Evolutionary conservation across 2,797 vertebrate genomes (phyloP), one percentile per base, ranked within the genome.

Genomic region (Carduelis carduelis): DNA sequence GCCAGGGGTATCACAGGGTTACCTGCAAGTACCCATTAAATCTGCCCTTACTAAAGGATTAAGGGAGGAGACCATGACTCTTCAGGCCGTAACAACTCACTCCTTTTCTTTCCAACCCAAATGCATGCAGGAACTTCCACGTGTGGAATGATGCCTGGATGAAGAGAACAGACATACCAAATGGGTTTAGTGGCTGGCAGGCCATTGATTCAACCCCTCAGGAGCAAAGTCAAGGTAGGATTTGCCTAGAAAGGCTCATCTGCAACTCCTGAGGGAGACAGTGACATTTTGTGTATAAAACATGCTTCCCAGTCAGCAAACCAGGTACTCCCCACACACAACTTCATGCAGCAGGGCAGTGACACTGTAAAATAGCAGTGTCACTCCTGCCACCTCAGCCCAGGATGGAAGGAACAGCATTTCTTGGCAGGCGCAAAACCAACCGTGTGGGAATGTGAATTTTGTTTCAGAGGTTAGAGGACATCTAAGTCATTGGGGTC

Each of bases 131-230:
- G 98, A 98, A 98, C 79, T 98, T 98, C 92, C 98, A 98, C 0
- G 95, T 98, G 52, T 98, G 97, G 98, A 97, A 97, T 0, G 98
- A 98, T 0, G 97, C 52, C 32, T 98, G 98, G 98, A 98, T 98
- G 98, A 97, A 90, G 90, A 75, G 97, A 43, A 22, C 2, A 3
- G 97, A 98, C 37, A 59, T 98, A 28, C 97, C 97, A 0, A 3
- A 55, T 4, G 98, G 97, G 8, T 95, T 96, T 57, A 70, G 94
- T 3, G 97, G 97, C 44, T 98, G 98, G 98, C 98, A 98, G 83
- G 97, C 95, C 11, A 78, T 98, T 4, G 98, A 98, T 84, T 37
- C 97, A 59, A 98, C 97, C 8, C 98, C 97, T 28, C 97, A 98
- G 94, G 98, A 98, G 81, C 80, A 23, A 71, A 98, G 98, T n/a